A percentile compares a stretch with the other conserved stretches of the same genome.
Evolutionary conservation across 2,113 vertebrate species (phyloP).

Genomic region (Colossoma macropomum): DNA sequence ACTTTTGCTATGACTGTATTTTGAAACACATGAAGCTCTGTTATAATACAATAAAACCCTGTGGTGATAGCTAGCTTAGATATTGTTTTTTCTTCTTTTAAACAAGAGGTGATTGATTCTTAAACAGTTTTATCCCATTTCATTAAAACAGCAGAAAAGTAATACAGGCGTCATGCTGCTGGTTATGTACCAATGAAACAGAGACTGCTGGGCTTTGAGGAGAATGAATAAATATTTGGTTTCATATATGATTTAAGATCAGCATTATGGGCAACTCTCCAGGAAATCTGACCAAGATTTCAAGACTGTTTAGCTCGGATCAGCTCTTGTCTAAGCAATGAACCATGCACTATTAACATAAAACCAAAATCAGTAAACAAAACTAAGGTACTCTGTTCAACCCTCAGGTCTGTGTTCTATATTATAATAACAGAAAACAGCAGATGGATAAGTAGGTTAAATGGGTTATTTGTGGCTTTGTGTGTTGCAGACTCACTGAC

Average conservation of each 20-base stretch:
- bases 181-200: not conserved
- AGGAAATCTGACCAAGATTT: no score
- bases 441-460: not conserved
- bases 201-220: no score
- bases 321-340: no score
- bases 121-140: no score
- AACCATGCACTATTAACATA: no score
- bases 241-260: not conserved
- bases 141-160: not conserved
- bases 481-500: not conserved
- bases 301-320: no score
- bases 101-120: not conserved
- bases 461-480: not conserved
- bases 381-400: no score
- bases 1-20: no score
- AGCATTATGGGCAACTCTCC: not conserved
- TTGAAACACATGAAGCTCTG: constrained; percentile 22
- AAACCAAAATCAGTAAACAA: no score
- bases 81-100: no score
- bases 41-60: constrained; percentile 2
- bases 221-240: not conserved
- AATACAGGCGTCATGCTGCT: not conserved
- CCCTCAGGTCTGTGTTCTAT: not conserved
- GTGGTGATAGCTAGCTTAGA: not conserved
- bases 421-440: not conserved